Evolutionary conservation across 2,888 invertebrate species (phyloP).

Genomic region (Aplocera efformata): DNA sequence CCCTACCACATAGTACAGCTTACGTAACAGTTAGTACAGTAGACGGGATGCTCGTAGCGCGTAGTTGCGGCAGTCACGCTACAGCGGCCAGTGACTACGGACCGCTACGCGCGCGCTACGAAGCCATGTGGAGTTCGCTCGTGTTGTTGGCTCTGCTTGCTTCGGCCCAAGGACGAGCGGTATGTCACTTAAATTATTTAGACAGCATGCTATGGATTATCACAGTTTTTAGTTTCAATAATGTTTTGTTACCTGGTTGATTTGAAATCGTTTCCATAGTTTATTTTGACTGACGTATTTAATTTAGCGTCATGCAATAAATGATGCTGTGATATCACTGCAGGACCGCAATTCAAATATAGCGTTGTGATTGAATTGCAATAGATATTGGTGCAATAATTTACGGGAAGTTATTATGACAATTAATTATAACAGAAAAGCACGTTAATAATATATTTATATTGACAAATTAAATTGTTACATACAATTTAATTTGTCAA

Average conservation of each 20-base stretch:
- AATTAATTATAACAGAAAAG: no score
- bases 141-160: slow-evolving; percentile 65
- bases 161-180: slow-evolving; percentile 74
- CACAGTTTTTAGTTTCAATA: slow-evolving; percentile 5
- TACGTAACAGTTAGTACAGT: slow-evolving; percentile 14
- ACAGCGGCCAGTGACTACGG: slow-evolving; percentile 51
- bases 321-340: background rate
- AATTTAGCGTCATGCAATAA: background rate
- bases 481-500: no score
- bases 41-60: slow-evolving; percentile 30
- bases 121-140: slow-evolving; percentile 59
- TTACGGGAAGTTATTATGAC: no score
- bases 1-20: slow-evolving; percentile 7
- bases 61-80: slow-evolving; percentile 71
- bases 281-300: no score
- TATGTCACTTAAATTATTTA: slow-evolving; percentile 32
- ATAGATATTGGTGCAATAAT: no score
- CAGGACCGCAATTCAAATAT: no score
- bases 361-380: no score
- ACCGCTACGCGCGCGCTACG: slow-evolving; percentile 54
- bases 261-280: no score
- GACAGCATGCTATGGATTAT: slow-evolving; percentile 15
- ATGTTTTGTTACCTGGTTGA: no score
- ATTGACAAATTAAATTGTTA: no score
- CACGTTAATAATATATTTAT: no score